These are phyloP conservation scores for Desoria tigrina DNA, from an alignment of 2,888 invertebrate species.

Conservation along the genomic window DNA sequence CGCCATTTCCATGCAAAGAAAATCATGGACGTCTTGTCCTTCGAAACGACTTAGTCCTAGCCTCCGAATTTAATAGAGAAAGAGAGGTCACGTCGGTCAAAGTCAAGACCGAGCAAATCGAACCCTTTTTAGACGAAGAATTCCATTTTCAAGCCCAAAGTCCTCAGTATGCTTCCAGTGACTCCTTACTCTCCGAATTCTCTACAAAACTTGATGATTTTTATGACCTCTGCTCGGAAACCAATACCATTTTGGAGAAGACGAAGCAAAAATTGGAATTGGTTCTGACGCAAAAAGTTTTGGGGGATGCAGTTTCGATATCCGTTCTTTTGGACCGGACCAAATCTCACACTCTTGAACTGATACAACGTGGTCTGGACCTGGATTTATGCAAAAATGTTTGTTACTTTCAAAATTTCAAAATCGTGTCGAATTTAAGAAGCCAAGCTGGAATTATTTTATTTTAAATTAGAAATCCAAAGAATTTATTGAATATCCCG, in stretches of 20 bases:
- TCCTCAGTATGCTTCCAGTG: slow-evolving; percentile 12
- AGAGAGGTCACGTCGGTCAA: too few species aligned
- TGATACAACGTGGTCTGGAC: slow-evolving; percentile 8
- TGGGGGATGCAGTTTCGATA: slow-evolving; percentile 11
- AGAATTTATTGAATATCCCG: slow-evolving; percentile 14
- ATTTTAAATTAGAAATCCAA: slow-evolving; percentile 30
- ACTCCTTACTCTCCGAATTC: too few species aligned
- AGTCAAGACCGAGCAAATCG: slow-evolving; percentile 6
- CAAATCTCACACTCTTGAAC: slow-evolving; percentile 23
- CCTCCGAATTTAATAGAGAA: neutral
- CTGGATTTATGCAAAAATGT: slow-evolving; percentile 28
- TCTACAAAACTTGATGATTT: slow-evolving; percentile 22
- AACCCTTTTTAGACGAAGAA: slow-evolving; percentile 18
- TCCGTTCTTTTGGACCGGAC: slow-evolving; percentile 23
- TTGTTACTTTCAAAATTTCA: neutral
- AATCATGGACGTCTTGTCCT: slow-evolving; percentile 36
- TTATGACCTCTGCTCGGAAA: slow-evolving; percentile 29
- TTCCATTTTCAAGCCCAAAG: too few species aligned
- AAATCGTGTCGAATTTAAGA: neutral
- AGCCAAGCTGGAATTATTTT: neutral
- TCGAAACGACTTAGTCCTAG: slow-evolving; percentile 31
- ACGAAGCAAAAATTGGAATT: slow-evolving; percentile 27
- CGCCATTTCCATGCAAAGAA: slow-evolving; percentile 32
- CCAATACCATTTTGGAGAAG: slow-evolving; percentile 24
- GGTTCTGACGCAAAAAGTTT: slow-evolving; percentile 2